These are phyloP conservation scores for Temnothorax rugatulus DNA, from an alignment of 2,888 invertebrate species.

Conservation along the genomic window DNA sequence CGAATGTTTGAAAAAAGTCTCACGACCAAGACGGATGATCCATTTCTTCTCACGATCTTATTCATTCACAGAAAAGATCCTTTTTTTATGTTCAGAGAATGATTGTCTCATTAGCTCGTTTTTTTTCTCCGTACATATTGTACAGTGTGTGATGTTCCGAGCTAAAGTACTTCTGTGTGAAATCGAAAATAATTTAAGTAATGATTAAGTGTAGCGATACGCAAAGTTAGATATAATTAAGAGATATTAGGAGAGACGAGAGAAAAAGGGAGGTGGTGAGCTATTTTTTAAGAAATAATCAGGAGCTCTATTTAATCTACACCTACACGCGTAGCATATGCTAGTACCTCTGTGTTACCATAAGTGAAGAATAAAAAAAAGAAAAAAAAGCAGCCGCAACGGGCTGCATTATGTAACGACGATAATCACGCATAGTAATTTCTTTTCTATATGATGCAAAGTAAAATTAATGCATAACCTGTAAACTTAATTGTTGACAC, in stretches of 20 bases:
- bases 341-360: conserved; percentile 65
- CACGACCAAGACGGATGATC: conserved; percentile 5
- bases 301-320: conserved; percentile 76
- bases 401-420: conserved; percentile 34
- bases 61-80: conserved; percentile 16
- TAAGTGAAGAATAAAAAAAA: conserved; percentile 62
- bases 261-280: conserved; percentile 64
- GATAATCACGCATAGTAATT: conserved; percentile 62
- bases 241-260: conserved; percentile 46
- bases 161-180: conserved; percentile 55
- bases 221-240: conserved; percentile 54
- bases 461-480: conserved; percentile 71
- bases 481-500: conserved; percentile 80
- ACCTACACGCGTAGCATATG: conserved; percentile 64
- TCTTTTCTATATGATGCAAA: conserved; percentile 68
- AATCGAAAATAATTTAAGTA: conserved; percentile 55
- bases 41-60: neutral
- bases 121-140: conserved; percentile 68
- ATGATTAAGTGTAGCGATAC: conserved; percentile 49
- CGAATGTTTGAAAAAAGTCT: conserved; percentile 3
- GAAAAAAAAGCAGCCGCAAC: conserved; percentile 5
- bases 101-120: conserved; percentile 59
- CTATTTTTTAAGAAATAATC: conserved; percentile 78
- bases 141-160: conserved; percentile 72
- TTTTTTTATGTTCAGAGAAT: conserved; percentile 63